A percentile compares a stretch with the other conserved stretches of the same genome.
phyloP scores from a whole-genome alignment of 2,113 vertebrate genomes.

The Eupsittula cactorum region DNA sequence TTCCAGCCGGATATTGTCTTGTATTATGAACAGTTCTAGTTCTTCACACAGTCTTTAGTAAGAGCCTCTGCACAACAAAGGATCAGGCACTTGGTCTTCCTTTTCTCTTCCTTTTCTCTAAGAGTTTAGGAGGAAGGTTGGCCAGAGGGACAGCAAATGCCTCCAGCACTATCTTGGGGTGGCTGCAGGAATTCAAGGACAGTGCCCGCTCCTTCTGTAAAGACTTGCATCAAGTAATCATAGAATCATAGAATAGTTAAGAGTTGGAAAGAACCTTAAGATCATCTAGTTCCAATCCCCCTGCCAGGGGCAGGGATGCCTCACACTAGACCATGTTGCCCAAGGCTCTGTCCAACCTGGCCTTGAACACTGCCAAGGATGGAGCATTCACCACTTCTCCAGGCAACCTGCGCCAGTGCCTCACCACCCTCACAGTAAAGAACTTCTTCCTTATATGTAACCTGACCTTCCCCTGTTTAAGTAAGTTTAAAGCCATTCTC shows the following conservation, averaged over 20 bases:
- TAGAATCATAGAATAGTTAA: background rate
- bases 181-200: background rate
- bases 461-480: too few species aligned
- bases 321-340: background rate
- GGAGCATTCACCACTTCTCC: background rate
- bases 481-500: background rate
- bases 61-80: background rate
- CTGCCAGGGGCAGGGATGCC: background rate
- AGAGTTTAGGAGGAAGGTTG: background rate
- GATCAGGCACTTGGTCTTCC: background rate
- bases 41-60: background rate
- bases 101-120: background rate
- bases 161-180: background rate
- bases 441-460: background rate
- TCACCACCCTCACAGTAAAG: background rate
- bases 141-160: background rate
- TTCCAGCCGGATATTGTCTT: background rate
- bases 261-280: background rate
- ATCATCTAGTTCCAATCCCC: background rate
- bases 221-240: background rate
- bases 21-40: background rate
- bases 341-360: background rate
- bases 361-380: background rate
- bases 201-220: background rate
- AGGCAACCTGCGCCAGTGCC: too few species aligned